Conservation (phyloP, 2,113 vertebrate genomes). For the Catharus bicknelli region DNA sequence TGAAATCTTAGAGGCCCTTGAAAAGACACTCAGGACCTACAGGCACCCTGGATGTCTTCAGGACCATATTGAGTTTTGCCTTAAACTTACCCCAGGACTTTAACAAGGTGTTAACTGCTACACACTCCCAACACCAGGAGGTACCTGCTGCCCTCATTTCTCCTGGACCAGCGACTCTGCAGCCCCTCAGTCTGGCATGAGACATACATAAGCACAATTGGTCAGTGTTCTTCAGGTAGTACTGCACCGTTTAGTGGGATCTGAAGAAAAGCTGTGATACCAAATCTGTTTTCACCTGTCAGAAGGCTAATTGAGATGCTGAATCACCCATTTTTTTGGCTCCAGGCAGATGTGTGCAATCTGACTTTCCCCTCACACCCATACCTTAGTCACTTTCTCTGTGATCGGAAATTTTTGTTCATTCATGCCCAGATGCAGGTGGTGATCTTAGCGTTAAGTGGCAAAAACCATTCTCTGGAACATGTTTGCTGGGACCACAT, state of each 20-base stretch:
- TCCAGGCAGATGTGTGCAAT: background rate
- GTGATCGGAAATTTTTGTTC: background rate
- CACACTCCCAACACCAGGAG: background rate
- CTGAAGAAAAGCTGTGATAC: background rate
- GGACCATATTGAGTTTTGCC: background rate
- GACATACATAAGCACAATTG: background rate
- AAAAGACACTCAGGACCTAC: background rate
- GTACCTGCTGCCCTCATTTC: background rate
- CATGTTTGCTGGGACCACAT: background rate
- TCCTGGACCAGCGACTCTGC: background rate
- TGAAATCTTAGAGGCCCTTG: background rate
- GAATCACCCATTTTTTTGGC: background rate
- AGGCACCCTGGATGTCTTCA: background rate
- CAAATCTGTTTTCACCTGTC: background rate
- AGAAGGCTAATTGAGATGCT: background rate
- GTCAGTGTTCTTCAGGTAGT: background rate
- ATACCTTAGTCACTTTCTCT: background rate
- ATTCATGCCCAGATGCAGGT: background rate
- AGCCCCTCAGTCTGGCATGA: background rate
- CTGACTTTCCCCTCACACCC: background rate
- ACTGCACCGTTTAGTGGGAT: background rate
- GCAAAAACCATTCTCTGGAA: background rate
- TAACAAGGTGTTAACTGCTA: background rate
- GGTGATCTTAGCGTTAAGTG: background rate
- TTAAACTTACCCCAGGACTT: background rate